Percentiles rank a stretch among this genome's conserved stretches.
Evolutionary conservation across 2,888 invertebrate species (phyloP).

Genomic region (Ashinkailepas kermadecensis): DNA sequence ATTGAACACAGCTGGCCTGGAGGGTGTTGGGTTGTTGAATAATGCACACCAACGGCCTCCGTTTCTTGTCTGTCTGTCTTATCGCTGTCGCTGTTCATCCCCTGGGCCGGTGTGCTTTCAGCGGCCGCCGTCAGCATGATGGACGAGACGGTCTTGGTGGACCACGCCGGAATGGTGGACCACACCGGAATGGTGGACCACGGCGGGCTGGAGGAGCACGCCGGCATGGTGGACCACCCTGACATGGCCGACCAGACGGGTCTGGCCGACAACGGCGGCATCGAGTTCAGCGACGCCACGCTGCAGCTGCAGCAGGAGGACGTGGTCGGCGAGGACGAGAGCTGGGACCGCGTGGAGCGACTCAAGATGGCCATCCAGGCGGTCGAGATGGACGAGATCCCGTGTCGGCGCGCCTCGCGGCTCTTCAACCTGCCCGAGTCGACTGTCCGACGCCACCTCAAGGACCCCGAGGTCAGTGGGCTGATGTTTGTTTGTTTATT

Average conservation of each 20-base stretch:
- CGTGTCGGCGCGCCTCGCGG: constrained; percentile 5
- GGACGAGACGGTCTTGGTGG: constrained; percentile 3
- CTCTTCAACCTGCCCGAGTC: constrained; percentile 23
- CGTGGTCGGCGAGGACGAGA: constrained; percentile 3
- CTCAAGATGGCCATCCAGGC: constrained; percentile 23
- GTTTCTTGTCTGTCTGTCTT: too few relatives aligned
- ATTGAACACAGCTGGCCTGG: too few relatives aligned
- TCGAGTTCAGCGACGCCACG: constrained; percentile 12
- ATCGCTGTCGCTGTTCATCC: too few relatives aligned
- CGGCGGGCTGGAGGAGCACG: background rate
- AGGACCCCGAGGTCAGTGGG: constrained; percentile 12
- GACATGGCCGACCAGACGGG: background rate
- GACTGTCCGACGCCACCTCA: constrained; percentile 21
- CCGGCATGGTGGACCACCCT: background rate
- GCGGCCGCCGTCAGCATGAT: background rate
- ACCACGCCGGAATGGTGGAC: background rate
- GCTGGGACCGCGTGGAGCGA: constrained; percentile 13
- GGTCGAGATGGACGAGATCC: constrained; percentile 13
- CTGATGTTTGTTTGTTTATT: background rate
- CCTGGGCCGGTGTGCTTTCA: too few relatives aligned
- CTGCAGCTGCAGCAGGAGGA: constrained; percentile 8
- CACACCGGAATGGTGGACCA: background rate
- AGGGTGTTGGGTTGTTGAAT: too few relatives aligned
- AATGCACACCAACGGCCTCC: too few relatives aligned
- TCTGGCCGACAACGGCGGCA: background rate